Conservation (phyloP, 2,888 invertebrate genomes). For the Apamea sordens region DNA sequence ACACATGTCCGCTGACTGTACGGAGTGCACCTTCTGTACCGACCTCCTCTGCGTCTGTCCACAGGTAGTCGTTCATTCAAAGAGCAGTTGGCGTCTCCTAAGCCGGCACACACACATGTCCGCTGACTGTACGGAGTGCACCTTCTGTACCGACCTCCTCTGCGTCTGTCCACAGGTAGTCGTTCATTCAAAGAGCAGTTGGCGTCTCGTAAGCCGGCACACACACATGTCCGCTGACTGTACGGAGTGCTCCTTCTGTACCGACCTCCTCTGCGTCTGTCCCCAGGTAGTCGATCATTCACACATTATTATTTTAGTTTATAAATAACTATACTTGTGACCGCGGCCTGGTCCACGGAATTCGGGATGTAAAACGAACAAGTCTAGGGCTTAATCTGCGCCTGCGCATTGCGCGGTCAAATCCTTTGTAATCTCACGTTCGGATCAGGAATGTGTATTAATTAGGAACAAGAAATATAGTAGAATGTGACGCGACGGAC, state of each 20-base stretch:
- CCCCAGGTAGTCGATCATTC: conserved; percentile 57
- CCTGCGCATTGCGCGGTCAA: conserved; percentile 45
- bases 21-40: too few relatives aligned
- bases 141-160: too few relatives aligned
- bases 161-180: too few relatives aligned
- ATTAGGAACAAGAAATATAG: conserved; percentile 59
- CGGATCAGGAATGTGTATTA: conserved; percentile 59
- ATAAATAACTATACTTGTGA: conserved; percentile 54
- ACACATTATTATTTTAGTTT: conserved; percentile 63
- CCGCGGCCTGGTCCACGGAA: conserved; percentile 35
- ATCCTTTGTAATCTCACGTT: conserved; percentile 54
- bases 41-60: too few relatives aligned
- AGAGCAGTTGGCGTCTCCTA: too few relatives aligned
- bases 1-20: too few relatives aligned
- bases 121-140: too few relatives aligned
- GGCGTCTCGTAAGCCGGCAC: too few relatives aligned
- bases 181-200: not conserved
- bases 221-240: not conserved
- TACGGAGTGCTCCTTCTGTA: conserved; percentile 12
- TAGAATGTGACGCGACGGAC: conserved; percentile 49
- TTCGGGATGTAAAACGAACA: conserved; percentile 57
- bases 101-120: too few relatives aligned
- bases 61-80: too few relatives aligned
- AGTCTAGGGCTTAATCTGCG: conserved; percentile 57
- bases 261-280: not conserved